A percentile compares a stretch with the other conserved stretches of the same genome.
Conservation (phyloP, 2,113 vertebrate genomes). For the Nematolebias whitei region DNA sequence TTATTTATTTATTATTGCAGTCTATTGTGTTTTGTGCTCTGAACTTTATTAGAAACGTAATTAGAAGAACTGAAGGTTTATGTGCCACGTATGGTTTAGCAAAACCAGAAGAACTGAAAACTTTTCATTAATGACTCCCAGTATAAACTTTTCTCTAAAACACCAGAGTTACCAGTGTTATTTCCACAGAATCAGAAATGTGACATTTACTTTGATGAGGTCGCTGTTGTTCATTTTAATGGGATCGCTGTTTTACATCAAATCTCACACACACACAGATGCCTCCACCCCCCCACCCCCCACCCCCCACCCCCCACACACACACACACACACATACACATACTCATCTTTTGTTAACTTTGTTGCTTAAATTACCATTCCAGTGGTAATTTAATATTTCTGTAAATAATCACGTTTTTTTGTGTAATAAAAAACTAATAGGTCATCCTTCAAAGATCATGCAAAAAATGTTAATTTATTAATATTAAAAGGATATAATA, state of each 20-base stretch:
- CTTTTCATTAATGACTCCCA: slow-evolving; percentile 46
- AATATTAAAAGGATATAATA: too few species aligned
- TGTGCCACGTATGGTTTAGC: slow-evolving; percentile 33
- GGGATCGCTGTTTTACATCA: slow-evolving; percentile 50
- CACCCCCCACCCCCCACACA: too few species aligned
- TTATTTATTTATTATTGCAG: neutral
- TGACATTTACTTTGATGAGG: slow-evolving; percentile 60
- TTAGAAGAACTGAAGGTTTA: slow-evolving; percentile 6
- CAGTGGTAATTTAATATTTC: too few species aligned
- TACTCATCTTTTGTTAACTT: neutral
- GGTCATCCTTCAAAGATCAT: too few species aligned
- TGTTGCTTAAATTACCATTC: too few species aligned
- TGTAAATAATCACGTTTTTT: too few species aligned
- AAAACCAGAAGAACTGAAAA: slow-evolving; percentile 27
- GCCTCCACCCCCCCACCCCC: too few species aligned
- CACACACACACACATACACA: slow-evolving; percentile 15
- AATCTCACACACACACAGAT: too few species aligned
- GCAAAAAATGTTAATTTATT: too few species aligned
- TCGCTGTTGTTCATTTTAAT: slow-evolving; percentile 64
- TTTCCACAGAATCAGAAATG: slow-evolving; percentile 46
- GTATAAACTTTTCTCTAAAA: slow-evolving; percentile 46
- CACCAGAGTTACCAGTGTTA: slow-evolving; percentile 7
- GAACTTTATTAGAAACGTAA: slow-evolving; percentile 14
- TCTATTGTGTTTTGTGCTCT: neutral
- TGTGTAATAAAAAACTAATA: too few species aligned